phyloP scores from a whole-genome alignment of 1,140 invertebrate genomes.

The Ostrea edulis region DNA sequence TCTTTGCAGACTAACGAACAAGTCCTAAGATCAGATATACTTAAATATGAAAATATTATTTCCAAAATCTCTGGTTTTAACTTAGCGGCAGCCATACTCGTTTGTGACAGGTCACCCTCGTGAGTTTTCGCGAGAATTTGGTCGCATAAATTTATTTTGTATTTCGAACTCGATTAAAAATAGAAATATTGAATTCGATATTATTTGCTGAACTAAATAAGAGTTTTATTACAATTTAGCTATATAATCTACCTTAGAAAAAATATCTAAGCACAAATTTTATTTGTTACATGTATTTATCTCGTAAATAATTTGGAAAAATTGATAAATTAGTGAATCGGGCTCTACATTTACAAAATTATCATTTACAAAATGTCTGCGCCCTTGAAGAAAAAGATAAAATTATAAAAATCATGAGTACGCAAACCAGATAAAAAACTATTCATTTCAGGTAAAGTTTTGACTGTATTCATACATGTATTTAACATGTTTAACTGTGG shows the following conservation, averaged over 20 bases:
- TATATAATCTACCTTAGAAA: not conserved
- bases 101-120: constrained; percentile 38
- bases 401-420: not conserved
- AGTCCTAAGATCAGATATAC: constrained; percentile 90
- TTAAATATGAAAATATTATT: constrained; percentile 95
- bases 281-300: not conserved
- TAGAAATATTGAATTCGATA: not conserved
- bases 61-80: constrained; percentile 92
- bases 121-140: constrained; percentile 38
- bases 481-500: no score
- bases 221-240: no score
- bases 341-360: constrained; percentile 15
- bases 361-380: constrained; percentile 60
- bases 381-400: constrained; percentile 42
- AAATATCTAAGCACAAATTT: no score
- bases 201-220: not conserved
- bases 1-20: constrained; percentile 96
- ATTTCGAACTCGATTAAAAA: not conserved
- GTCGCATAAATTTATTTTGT: constrained; percentile 7
- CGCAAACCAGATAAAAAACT: not conserved
- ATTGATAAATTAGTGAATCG: not conserved
- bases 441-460: not conserved
- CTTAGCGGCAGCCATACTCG: constrained; percentile 71
- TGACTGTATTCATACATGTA: no score
- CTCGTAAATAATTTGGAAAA: not conserved